Base-by-base conservation (phyloP, 2,113 vertebrate species). In the Nanorana parkeri region DNA sequence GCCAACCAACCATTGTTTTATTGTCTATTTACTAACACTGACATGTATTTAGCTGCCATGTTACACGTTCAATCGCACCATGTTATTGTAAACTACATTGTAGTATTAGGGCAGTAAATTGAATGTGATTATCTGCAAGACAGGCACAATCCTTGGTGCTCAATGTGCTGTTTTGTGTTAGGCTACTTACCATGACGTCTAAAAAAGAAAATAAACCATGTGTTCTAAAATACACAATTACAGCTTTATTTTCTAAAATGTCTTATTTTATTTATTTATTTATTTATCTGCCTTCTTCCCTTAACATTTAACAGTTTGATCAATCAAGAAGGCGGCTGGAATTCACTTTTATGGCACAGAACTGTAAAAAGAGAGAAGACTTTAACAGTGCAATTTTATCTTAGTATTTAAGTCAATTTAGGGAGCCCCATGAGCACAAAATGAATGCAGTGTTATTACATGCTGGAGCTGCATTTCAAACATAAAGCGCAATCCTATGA, bases 361-460 rank as follows among this genome's bases (percentile, higher is more conserved):
- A 79, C 58, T 79, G 64, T 79, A 68, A 79, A 68, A 79, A 63
- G 28, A 68, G 52, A 79, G 68, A 58, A 58, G 51, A 67, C 77
- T 79, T 79, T 79, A 79, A 68, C 52, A 68, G 65, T 29, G 77
- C 65, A 79, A 79, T 79, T 67, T 79, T 29, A 68, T 65, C 65
- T 68, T 79, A 79, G 61, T 79, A 79, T 79, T 79, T 79, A 79
- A 79, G 65, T 79, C 52, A 52, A 79, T 79, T 79, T 67, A 79
- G 77, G 47, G 58, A 79, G 77, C 65, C 65, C 77, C 77, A 68
- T 58, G 65, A 79, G 77, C 65, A 41, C 19, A 17, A 51, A 68
- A 68, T 79, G 77, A 79, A 66, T 56, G 77, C 54, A 11, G 63
- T 58, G 28, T 79, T 79, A 68, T 79, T 79, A 79, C 51, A 79